Percentiles rank a stretch among this genome's conserved stretches.
Conservation (phyloP, 2,888 invertebrate genomes). For the Cremastinae sp. region DNA sequence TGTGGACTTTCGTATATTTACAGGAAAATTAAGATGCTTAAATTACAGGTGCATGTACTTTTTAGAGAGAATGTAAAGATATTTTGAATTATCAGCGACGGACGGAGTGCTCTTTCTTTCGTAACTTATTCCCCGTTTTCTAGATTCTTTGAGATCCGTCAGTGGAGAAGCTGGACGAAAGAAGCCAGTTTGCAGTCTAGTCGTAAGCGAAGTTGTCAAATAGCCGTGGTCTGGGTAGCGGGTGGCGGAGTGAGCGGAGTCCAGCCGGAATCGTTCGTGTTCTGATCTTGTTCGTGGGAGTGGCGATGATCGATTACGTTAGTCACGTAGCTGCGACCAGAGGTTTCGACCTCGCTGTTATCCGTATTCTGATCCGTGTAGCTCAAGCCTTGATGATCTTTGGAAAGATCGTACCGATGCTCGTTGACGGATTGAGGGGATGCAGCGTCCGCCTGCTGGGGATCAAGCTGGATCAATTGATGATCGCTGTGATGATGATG, state of each 20-base stretch:
- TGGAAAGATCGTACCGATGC: slow-evolving; percentile 70
- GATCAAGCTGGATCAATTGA: slow-evolving; percentile 72
- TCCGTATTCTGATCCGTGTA: slow-evolving; percentile 69
- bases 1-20: slow-evolving; percentile 57
- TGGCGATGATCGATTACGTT: slow-evolving; percentile 73
- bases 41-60: slow-evolving; percentile 41
- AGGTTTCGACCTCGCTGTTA: slow-evolving; percentile 63
- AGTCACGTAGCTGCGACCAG: slow-evolving; percentile 72
- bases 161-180: slow-evolving; percentile 10
- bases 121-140: slow-evolving; percentile 6
- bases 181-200: slow-evolving; percentile 39
- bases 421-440: slow-evolving; percentile 65
- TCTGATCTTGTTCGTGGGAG: slow-evolving; percentile 65
- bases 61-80: slow-evolving; percentile 16
- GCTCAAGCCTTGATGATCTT: slow-evolving; percentile 70
- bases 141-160: slow-evolving; percentile 20
- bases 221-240: slow-evolving; percentile 76
- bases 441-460: slow-evolving; percentile 62
- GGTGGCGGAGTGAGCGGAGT: slow-evolving; percentile 77
- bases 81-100: slow-evolving; percentile 20
- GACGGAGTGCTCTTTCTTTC: slow-evolving; percentile 12
- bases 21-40: slow-evolving; percentile 43
- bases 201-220: slow-evolving; percentile 68
- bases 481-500: slow-evolving; percentile 67
- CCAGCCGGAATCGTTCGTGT: slow-evolving; percentile 66